phyloP scores from a whole-genome alignment of 2,113 vertebrate species.

The Bungarus multicinctus region DNA sequence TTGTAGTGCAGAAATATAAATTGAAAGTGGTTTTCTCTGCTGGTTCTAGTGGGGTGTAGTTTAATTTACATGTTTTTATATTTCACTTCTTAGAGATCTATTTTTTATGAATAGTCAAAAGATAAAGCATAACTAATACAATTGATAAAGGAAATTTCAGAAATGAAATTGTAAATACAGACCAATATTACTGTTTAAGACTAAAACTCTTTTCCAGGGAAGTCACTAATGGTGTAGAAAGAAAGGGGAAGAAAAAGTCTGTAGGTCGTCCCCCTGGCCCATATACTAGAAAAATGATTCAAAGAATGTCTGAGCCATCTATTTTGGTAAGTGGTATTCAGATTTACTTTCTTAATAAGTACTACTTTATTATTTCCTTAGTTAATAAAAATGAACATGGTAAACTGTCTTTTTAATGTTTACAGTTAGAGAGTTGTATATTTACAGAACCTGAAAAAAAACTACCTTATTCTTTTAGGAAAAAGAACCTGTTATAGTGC shows the following conservation, averaged over 20 bases:
- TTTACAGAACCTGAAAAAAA: slow-evolving; percentile 20
- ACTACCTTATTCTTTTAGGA: slow-evolving; percentile 49
- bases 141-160: background rate
- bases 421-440: background rate
- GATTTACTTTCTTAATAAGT: background rate
- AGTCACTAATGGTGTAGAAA: slow-evolving; percentile 86
- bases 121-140: background rate
- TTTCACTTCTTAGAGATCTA: background rate
- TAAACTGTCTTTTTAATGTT: background rate
- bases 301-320: slow-evolving; percentile 72
- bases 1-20: background rate
- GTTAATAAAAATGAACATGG: slow-evolving; percentile 9
- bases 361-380: background rate
- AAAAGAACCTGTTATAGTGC: slow-evolving; percentile 69
- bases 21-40: background rate
- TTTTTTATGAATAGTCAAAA: background rate
- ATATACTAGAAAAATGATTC: slow-evolving; percentile 81
- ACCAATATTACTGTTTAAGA: background rate
- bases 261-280: slow-evolving; percentile 81
- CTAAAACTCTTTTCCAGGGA: slow-evolving; percentile 70
- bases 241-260: slow-evolving; percentile 90
- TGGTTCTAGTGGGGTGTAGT: background rate
- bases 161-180: background rate
- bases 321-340: slow-evolving; percentile 68
- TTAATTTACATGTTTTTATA: background rate